These are phyloP conservation scores for Meloidogyne floridensis DNA, from an alignment of 1,140 invertebrate genomes.

Conservation along the genomic window DNA sequence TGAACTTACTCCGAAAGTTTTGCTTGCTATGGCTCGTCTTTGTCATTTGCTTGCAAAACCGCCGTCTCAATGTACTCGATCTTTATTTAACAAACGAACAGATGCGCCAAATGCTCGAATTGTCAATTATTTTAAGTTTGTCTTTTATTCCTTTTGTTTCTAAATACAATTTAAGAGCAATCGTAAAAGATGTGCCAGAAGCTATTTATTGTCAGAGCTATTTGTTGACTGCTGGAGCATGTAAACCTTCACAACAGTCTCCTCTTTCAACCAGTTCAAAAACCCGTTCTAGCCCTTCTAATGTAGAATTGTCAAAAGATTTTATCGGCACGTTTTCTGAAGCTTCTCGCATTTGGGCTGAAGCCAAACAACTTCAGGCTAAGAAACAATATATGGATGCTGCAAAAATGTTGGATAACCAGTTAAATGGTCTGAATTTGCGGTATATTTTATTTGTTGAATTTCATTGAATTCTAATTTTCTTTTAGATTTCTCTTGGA, in stretches of 20 bases:
- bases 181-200: conserved; percentile 24
- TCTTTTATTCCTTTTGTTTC: background rate
- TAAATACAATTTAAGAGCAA: conserved; percentile 19
- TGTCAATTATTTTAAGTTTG: conserved; percentile 20
- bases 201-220: conserved; percentile 24
- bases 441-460: background rate
- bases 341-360: conserved; percentile 6
- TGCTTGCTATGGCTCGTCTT: conserved; percentile 21
- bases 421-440: background rate
- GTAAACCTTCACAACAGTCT: background rate
- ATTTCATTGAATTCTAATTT: background rate
- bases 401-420: conserved; percentile 17
- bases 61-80: background rate
- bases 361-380: conserved; percentile 11
- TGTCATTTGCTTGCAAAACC: conserved; percentile 12
- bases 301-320: conserved; percentile 10
- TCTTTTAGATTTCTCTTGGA: conserved; percentile 19
- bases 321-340: background rate
- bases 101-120: conserved; percentile 6
- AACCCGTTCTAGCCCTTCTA: background rate
- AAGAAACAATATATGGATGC: conserved; percentile 23
- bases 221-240: conserved; percentile 1
- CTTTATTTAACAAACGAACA: conserved; percentile 1
- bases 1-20: conserved; percentile 18
- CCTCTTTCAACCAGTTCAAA: background rate